Percentiles rank a stretch among this genome's conserved stretches.
phyloP scores from a whole-genome alignment of 2,888 invertebrate species.

The Allophyes oxyacanthae region DNA sequence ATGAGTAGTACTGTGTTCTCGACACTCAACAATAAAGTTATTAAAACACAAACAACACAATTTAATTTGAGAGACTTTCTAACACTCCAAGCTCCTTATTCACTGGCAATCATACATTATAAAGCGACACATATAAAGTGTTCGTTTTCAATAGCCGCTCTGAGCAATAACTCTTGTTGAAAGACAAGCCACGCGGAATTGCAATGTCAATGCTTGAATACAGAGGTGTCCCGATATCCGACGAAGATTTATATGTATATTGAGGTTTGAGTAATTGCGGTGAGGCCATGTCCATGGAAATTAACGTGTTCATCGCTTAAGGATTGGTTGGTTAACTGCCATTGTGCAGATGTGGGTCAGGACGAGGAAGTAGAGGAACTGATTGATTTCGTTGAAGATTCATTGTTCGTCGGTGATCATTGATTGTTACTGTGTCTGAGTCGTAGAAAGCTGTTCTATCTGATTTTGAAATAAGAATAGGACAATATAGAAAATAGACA shows the following conservation, averaged over 20 bases:
- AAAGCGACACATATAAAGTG: conserved; percentile 41
- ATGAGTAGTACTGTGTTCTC: no score
- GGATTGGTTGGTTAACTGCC: conserved; percentile 37
- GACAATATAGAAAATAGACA: no score
- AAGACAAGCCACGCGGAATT: conserved; percentile 57
- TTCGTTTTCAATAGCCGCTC: conserved; percentile 47
- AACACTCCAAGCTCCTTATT: conserved; percentile 29
- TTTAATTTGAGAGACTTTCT: conserved; percentile 38
- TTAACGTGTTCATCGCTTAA: conserved; percentile 54
- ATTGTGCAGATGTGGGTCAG: conserved; percentile 47
- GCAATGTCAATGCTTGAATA: conserved; percentile 61
- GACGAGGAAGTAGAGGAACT: conserved; percentile 28
- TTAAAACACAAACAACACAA: not conserved
- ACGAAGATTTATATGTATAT: conserved; percentile 62
- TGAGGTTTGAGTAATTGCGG: conserved; percentile 58
- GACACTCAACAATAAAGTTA: not conserved
- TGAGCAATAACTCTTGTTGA: conserved; percentile 54
- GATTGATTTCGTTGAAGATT: conserved; percentile 37
- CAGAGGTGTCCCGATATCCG: conserved; percentile 50
- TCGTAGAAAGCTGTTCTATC: conserved; percentile 4
- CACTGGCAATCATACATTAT: conserved; percentile 39
- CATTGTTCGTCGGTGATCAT: conserved; percentile 18
- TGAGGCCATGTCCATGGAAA: conserved; percentile 25
- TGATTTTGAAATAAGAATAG: not conserved
- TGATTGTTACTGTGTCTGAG: conserved; percentile 2